Percentiles rank a stretch among this genome's conserved stretches.
Evolutionary conservation across 2,888 invertebrate genomes (phyloP).

Genomic region (Anthophora plumipes): DNA sequence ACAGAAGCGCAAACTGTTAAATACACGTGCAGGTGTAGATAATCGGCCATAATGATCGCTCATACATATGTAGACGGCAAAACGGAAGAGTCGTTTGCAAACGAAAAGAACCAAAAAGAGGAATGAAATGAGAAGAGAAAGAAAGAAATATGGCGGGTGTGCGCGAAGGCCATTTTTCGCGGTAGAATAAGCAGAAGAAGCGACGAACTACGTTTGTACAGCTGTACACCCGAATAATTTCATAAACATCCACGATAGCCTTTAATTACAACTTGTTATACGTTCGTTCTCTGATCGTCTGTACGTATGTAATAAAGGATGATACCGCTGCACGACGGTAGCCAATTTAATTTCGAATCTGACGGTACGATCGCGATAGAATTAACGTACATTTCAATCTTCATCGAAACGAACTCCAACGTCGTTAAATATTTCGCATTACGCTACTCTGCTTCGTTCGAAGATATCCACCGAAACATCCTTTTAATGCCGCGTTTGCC

Average conservation of each 20-base stretch:
- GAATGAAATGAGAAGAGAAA: too few relatives aligned
- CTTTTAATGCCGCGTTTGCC: not conserved
- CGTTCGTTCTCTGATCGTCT: not conserved
- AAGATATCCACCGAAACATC: too few relatives aligned
- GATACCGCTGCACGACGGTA: too few relatives aligned
- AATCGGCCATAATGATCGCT: slow-evolving; percentile 51
- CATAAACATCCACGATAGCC: slow-evolving; percentile 5
- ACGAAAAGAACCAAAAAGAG: not conserved
- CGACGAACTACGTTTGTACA: not conserved
- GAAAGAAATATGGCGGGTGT: not conserved
- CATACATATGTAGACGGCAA: slow-evolving; percentile 35
- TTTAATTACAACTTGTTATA: slow-evolving; percentile 14
- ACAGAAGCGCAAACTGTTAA: slow-evolving; percentile 11
- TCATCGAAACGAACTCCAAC: too few relatives aligned
- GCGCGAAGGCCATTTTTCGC: slow-evolving; percentile 18
- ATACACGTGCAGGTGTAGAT: slow-evolving; percentile 38
- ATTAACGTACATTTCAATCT: not conserved
- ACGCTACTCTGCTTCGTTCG: too few relatives aligned
- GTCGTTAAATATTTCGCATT: too few relatives aligned
- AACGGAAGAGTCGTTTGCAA: slow-evolving; percentile 46
- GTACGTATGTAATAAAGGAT: not conserved
- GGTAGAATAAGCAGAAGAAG: not conserved
- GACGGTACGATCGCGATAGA: not conserved
- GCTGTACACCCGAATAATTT: slow-evolving; percentile 21
- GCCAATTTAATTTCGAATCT: slow-evolving; percentile 13